These are phyloP conservation scores for Epicauta chinensis DNA, from an alignment of 1,140 invertebrate species.

Conservation along the genomic window DNA sequence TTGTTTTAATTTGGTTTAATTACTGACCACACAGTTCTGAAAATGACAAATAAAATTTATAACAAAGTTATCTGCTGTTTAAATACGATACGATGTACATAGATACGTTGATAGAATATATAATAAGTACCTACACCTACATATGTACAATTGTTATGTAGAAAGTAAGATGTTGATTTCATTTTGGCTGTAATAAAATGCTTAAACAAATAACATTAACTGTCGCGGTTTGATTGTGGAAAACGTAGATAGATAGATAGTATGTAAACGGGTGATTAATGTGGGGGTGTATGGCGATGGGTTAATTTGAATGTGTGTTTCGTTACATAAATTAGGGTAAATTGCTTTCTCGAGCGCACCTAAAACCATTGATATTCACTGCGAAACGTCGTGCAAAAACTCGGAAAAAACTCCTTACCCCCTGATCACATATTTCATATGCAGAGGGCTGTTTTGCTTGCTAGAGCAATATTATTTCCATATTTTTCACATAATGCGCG, in stretches of 20 bases:
- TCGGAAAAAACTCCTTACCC: conserved; percentile 44
- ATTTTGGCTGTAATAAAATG: background rate
- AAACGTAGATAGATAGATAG: too few species aligned
- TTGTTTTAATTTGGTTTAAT: conserved; percentile 6
- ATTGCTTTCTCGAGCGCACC: conserved; percentile 30
- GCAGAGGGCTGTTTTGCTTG: conserved; percentile 59
- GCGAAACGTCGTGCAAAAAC: conserved; percentile 41
- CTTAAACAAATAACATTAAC: background rate
- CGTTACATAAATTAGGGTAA: conserved; percentile 25
- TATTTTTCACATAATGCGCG: conserved; percentile 63
- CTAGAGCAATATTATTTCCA: conserved; percentile 61
- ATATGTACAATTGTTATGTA: background rate
- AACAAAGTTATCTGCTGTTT: too few species aligned
- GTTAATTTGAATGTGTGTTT: conserved; percentile 22
- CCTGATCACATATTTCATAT: conserved; percentile 60
- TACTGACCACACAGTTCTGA: background rate
- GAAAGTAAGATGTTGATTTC: too few species aligned
- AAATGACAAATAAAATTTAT: too few species aligned
- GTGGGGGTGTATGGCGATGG: background rate
- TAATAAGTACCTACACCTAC: too few species aligned
- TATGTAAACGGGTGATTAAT: background rate
- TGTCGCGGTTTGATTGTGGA: background rate
- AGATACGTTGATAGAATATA: too few species aligned
- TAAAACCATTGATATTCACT: conserved; percentile 47
- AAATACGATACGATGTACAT: too few species aligned